Base-by-base conservation (phyloP, 2,888 invertebrate species). In the Tyria jacobaeae region DNA sequence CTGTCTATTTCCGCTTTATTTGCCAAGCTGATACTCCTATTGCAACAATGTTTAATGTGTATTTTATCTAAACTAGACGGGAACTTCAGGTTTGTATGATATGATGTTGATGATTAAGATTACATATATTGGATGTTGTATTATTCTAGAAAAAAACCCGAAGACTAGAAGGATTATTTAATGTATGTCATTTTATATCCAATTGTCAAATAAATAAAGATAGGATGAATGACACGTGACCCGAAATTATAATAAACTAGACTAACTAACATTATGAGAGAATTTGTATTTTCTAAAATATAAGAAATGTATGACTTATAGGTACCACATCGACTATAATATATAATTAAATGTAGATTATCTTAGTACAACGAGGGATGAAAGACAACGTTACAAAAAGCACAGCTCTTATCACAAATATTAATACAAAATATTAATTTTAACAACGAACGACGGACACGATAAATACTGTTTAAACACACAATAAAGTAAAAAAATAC, bases 381-480 rank as follows among this genome's bases (percentile, higher is more conserved):
- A 92, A 88, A 89, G 89, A 89, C 78, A 79, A 72, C 59, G 64
- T 82, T 79, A 85, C 86, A 86, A 90, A 91, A 90, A 90, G 87
- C 89, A 90, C 85, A 90, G 85, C 89, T 81, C 91, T 92, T 89
- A 90, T 87, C 60, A 61, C 71, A 70, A 62, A 62, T 61, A 62
- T 75, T 44, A 57, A 66, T 73, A 76, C 49, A 71, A 78, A 71
- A 67, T 60, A 73, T 76, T 67, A 63, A 73, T 62, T 69, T 73
- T 63, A 68, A 70, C 70, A 73, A 64, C 76, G 74, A 64, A 68
- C 75, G 67, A 76, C 75, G 58, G 61, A 75, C 78, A 67, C 65
- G 54, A 68, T 71, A 75, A 44, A 71, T 60, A 75, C 50, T 70
- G 71, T 71, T 74, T 73, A 77, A 76, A 76, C 72, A 78, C 41